Evolutionary conservation across 2,888 invertebrate genomes (phyloP), one percentile per base, ranked within the genome.

Genomic region (Colostygia pectinataria): DNA sequence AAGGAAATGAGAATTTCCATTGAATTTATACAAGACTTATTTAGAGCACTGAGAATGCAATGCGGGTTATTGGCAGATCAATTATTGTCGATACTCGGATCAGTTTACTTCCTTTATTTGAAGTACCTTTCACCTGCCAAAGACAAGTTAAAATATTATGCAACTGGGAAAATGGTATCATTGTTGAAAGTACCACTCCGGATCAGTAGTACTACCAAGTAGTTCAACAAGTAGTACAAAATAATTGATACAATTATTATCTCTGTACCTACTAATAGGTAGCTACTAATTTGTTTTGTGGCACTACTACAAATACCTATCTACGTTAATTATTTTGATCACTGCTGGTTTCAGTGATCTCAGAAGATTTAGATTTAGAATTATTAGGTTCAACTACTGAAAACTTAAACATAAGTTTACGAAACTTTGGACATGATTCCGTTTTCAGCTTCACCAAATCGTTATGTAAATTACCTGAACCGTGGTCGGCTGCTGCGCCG

Each of bases 101-200:
- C 27, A 20, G 24, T 27, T 33, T 6, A 41, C 51, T 55, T 55
- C 55, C 55, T 55, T 25, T 52, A 49, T 31, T 32, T 45, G 32
- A 18, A 15, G 43, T 28, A 44, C 57, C 53, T 55, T 53, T 55
- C 57, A 57, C 55, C 36, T 18, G 42, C 18, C 41, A 52, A 53
- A 39, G 44, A 46, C 48, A 57, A 61, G 53, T 56, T 52, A 18
- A 52, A 54, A 54, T 59, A 39, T 59, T 53, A 57, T 53, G 44
- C 33, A 49, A 47, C 52, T 42, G 38, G 41, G 53, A 49, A 27
- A 48, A 40, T 49, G 39, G 34, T 23, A 10, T 4, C 13, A 29
- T 29, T 39, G 23, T 12, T 29, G 10, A 34, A 34, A 15, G n/a
- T n/a, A n/a, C n/a, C n/a, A n/a, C n/a, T n/a, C n/a, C n/a, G n/a